Evolutionary conservation across 1,140 invertebrate genomes (phyloP).

Genomic region (Arion vulgaris): DNA sequence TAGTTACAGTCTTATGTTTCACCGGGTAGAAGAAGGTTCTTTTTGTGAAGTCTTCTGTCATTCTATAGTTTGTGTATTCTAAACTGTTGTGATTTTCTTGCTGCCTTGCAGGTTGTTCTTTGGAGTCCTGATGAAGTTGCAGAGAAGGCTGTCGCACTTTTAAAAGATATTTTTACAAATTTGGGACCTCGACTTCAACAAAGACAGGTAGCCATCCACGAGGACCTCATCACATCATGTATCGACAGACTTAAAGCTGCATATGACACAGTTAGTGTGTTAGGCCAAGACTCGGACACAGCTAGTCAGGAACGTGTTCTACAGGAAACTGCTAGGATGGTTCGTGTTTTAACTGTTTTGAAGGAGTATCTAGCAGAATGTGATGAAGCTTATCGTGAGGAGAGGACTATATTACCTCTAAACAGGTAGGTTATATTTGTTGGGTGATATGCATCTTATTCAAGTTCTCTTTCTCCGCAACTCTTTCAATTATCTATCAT

Average conservation of each 20-base stretch:
- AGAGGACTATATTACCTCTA: conserved; percentile 90
- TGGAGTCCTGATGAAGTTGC: conserved; percentile 93
- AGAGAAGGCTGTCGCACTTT: conserved; percentile 88
- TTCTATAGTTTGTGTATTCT: too few species aligned
- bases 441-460: too few species aligned
- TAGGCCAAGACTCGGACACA: conserved; percentile 73
- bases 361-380: conserved; percentile 97
- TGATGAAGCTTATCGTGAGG: conserved; percentile 91
- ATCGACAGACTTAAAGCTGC: conserved; percentile 89
- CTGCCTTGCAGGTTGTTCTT: conserved; percentile 81
- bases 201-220: conserved; percentile 85
- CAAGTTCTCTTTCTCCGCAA: too few species aligned
- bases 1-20: too few species aligned
- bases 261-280: conserved; percentile 77
- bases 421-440: conserved; percentile 77
- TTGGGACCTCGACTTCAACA: conserved; percentile 88
- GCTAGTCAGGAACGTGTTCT: conserved; percentile 76
- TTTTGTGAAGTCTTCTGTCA: too few species aligned
- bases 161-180: conserved; percentile 95
- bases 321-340: conserved; percentile 90
- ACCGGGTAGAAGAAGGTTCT: too few species aligned
- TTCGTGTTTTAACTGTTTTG: conserved; percentile 93
- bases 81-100: too few species aligned
- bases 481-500: too few species aligned
- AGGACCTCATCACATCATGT: conserved; percentile 91